A percentile compares a stretch with the other conserved stretches of the same genome.
Conservation (phyloP, 2,797 vertebrate species). For the Lithobates sylvaticus region DNA sequence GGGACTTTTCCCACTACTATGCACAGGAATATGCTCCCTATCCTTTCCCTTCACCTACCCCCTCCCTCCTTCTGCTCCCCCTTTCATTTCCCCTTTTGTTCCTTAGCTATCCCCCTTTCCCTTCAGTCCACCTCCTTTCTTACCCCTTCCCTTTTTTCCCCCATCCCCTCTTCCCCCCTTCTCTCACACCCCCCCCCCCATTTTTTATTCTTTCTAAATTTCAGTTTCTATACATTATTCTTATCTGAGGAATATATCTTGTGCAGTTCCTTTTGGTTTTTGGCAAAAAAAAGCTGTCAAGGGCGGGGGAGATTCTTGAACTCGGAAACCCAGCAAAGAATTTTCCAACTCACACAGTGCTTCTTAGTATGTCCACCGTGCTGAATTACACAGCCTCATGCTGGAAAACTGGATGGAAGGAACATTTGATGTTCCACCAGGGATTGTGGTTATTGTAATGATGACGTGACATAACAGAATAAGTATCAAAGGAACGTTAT, state of each 20-base stretch:
- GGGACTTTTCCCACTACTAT: no score
- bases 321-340: slow-evolving; percentile 14
- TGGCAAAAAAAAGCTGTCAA: background rate
- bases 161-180: no score
- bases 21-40: no score
- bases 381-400: background rate
- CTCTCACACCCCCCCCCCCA: no score
- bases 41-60: no score
- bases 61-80: no score
- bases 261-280: background rate
- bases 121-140: no score
- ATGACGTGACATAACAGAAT: background rate
- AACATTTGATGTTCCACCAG: slow-evolving; percentile 1
- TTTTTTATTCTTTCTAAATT: no score
- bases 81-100: no score
- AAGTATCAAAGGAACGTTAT: background rate
- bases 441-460: slow-evolving; percentile 25
- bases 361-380: background rate
- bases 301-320: slow-evolving; percentile 41
- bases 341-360: slow-evolving; percentile 32
- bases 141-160: no score
- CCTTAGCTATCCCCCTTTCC: no score
- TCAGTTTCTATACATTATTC: no score
- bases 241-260: background rate
- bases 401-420: slow-evolving; percentile 18